Conservation (phyloP, 2,797 vertebrate genomes). For the Muscicapa comitata region DNA sequence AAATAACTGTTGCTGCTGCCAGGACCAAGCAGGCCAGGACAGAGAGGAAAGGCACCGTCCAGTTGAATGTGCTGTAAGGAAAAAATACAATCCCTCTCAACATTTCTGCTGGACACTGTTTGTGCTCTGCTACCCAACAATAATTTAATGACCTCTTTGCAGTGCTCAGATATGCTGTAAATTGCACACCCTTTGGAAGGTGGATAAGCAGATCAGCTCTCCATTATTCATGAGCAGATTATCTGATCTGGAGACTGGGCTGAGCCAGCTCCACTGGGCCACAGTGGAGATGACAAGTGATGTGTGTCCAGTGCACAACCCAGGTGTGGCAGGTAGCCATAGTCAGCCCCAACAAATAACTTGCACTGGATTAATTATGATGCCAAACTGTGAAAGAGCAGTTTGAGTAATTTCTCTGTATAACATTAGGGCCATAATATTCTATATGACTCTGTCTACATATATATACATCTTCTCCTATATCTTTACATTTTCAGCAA, state of each 20-base stretch:
- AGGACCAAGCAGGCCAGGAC: constrained; percentile 85
- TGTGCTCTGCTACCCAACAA: not conserved
- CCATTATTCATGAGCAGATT: not conserved
- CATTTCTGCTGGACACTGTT: not conserved
- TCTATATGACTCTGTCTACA: not conserved
- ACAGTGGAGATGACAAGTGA: not conserved
- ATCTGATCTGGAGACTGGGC: not conserved
- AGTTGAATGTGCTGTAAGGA: constrained; percentile 89
- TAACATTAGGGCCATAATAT: not conserved
- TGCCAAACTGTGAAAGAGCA: not conserved
- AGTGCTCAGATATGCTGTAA: not conserved
- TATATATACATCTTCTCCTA: not conserved
- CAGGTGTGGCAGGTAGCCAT: not conserved
- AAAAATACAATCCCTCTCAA: not conserved
- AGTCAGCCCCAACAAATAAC: not conserved
- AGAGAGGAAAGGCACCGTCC: constrained; percentile 93
- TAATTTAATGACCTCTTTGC: not conserved
- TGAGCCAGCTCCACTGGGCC: not conserved
- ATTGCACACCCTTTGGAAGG: not conserved
- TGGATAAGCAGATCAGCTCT: not conserved
- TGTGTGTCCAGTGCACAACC: not conserved
- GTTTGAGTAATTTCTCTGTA: not conserved
- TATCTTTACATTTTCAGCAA: not conserved
- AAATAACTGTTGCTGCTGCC: constrained; percentile 69
- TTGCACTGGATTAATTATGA: not conserved